A percentile compares a stretch with the other conserved stretches of the same genome.
phyloP scores from a whole-genome alignment of 1,140 invertebrate genomes.

The Stegodyphus dumicola region DNA sequence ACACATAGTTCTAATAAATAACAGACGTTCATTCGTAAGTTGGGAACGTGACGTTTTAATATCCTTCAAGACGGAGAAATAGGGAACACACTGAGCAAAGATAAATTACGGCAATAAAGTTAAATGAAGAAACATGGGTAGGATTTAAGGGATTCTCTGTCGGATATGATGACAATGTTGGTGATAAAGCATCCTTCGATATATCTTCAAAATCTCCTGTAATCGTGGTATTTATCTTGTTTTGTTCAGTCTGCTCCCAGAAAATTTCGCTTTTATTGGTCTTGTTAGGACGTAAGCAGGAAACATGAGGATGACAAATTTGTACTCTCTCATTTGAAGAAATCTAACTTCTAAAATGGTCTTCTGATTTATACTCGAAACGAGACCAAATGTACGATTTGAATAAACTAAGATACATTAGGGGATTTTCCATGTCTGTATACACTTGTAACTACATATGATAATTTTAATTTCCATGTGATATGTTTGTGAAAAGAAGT shows the following conservation, averaged over 20 bases:
- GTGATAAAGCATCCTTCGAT: slow-evolving; percentile 53
- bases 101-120: slow-evolving; percentile 59
- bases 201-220: slow-evolving; percentile 57
- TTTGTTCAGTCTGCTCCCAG: not conserved
- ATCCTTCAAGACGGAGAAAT: slow-evolving; percentile 32
- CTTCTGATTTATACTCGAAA: no score
- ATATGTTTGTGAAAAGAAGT: no score
- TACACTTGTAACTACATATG: no score
- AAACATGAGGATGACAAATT: not conserved
- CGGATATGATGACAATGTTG: slow-evolving; percentile 59
- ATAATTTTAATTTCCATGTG: no score
- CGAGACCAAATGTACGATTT: no score
- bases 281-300: not conserved
- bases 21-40: slow-evolving; percentile 31
- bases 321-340: not conserved
- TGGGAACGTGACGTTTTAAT: slow-evolving; percentile 50
- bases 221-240: slow-evolving; percentile 59
- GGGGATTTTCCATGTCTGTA: no score
- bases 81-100: slow-evolving; percentile 26
- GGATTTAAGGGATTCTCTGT: slow-evolving; percentile 54
- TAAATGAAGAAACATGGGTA: slow-evolving; percentile 60
- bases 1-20: slow-evolving; percentile 54
- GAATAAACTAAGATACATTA: no score
- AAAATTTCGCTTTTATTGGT: not conserved
- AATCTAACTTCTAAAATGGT: no score